phyloP scores from a whole-genome alignment of 2,797 vertebrate species.

The Gephyroberyx darwinii region DNA sequence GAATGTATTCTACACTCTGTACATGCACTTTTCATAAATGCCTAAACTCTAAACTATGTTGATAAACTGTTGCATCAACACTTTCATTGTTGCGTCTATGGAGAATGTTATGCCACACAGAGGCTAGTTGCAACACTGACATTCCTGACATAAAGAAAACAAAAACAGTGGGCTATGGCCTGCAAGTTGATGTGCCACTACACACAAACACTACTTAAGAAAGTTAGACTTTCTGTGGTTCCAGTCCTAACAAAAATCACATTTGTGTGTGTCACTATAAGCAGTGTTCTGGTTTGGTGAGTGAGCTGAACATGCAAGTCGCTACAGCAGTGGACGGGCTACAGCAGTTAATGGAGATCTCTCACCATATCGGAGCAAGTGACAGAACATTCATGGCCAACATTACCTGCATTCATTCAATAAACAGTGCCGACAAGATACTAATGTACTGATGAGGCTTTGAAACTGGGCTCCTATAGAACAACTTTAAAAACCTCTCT shows the following conservation, averaged over 20 bases:
- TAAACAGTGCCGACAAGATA: neutral
- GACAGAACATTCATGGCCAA: constrained; percentile 11
- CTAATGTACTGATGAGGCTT: no score
- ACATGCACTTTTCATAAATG: no score
- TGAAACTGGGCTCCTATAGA: no score
- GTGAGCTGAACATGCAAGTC: constrained; percentile 21
- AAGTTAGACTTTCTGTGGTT: constrained; percentile 15
- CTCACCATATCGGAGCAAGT: neutral
- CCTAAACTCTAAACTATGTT: no score
- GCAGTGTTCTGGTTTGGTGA: constrained; percentile 2
- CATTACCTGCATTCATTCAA: constrained; percentile 25
- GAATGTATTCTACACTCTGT: no score
- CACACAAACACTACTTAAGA: constrained; percentile 43
- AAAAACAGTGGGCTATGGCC: constrained; percentile 22
- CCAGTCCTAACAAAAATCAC: constrained; percentile 8
- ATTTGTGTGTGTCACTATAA: constrained; percentile 19
- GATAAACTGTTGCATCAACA: no score
- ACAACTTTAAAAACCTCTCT: neutral
- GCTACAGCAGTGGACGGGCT: constrained; percentile 6
- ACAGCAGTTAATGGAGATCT: constrained; percentile 10
- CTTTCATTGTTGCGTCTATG: no score
- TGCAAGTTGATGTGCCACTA: constrained; percentile 17
- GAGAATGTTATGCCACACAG: neutral
- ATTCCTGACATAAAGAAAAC: constrained; percentile 15
- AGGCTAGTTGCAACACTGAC: constrained; percentile 21